Evolutionary conservation across 2,888 invertebrate genomes (phyloP).

Genomic region (Cheilosia grossa): DNA sequence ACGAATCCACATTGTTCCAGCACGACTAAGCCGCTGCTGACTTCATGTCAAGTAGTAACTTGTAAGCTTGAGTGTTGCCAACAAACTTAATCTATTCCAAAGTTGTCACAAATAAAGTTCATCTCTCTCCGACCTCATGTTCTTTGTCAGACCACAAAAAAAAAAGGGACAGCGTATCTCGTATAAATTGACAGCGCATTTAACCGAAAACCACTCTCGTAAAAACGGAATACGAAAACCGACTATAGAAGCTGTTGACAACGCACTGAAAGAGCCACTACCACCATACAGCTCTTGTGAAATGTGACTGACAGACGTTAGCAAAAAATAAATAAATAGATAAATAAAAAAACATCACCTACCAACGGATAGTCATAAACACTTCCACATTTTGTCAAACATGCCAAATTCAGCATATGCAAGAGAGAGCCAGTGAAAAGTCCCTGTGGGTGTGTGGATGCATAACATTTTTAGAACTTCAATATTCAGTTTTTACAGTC

Average conservation of each 20-base stretch:
- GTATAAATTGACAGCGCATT: neutral
- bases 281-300: neutral
- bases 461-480: constrained; percentile 21
- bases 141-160: neutral
- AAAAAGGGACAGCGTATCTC: neutral
- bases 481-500: constrained; percentile 22
- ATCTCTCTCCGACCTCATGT: too few relatives aligned
- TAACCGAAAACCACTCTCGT: constrained; percentile 1
- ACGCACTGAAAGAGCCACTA: neutral
- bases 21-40: too few relatives aligned
- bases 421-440: constrained; percentile 10
- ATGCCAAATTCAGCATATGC: constrained; percentile 3
- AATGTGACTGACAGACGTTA: constrained; percentile 23
- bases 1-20: too few relatives aligned
- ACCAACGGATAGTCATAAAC: constrained; percentile 12
- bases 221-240: neutral
- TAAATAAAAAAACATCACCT: neutral
- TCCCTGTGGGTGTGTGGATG: neutral
- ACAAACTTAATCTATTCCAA: too few relatives aligned
- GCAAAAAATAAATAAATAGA: neutral
- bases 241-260: constrained; percentile 1
- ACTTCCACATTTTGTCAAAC: constrained; percentile 41
- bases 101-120: too few relatives aligned
- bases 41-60: too few relatives aligned
- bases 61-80: too few relatives aligned